Percentiles rank a stretch among this genome's conserved stretches.
These are phyloP conservation scores for Colinus virginianus DNA, from an alignment of 2,113 vertebrate species.

Conservation along the genomic window DNA sequence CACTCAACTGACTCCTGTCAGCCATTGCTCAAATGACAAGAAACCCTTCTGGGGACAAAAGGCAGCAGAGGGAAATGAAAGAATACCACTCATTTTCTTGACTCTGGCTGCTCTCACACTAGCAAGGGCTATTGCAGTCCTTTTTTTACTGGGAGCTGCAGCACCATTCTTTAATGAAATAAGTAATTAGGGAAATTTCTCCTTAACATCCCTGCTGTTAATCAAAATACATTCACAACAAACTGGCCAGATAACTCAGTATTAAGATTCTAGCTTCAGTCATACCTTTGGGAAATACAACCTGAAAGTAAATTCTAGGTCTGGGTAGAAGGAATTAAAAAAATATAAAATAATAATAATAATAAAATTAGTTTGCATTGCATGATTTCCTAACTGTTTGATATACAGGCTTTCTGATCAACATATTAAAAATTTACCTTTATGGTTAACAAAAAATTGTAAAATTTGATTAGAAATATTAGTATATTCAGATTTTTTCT, in stretches of 20 bases:
- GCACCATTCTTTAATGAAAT: not conserved
- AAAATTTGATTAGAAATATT: not conserved
- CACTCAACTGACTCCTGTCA: constrained; percentile 69
- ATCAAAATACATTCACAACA: not conserved
- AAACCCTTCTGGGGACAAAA: constrained; percentile 70
- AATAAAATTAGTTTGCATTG: not conserved
- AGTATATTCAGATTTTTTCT: not conserved
- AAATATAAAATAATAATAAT: too few relatives aligned
- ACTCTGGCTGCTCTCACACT: not conserved
- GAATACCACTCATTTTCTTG: constrained; percentile 22
- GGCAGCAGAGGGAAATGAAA: not conserved
- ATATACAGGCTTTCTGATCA: not conserved
- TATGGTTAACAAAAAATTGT: not conserved
- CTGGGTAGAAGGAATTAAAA: not conserved
- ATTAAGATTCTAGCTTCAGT: not conserved
- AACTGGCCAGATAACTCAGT: not conserved
- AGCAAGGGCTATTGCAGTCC: not conserved
- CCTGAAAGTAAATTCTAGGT: not conserved
- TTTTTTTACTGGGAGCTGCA: not conserved
- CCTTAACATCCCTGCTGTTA: not conserved
- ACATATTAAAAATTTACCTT: not conserved
- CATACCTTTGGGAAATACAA: not conserved
- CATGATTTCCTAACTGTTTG: not conserved
- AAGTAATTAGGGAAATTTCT: not conserved
- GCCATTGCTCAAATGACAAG: constrained; percentile 63